Base-by-base conservation (phyloP, 2,113 vertebrate species). In the Nettapus auritus region DNA sequence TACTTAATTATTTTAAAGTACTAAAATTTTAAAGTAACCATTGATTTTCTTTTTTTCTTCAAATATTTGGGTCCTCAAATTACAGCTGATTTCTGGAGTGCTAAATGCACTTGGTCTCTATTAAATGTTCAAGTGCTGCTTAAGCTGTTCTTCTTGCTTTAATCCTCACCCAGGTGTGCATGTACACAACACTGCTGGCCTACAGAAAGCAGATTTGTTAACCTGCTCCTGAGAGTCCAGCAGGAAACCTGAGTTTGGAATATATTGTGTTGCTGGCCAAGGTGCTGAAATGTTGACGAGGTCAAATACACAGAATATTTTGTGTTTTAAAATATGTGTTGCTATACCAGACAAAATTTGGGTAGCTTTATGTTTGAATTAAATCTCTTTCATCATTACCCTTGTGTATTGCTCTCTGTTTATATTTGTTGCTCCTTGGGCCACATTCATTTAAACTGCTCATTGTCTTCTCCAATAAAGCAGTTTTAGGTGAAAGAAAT, bases 181-280 rank as follows among this genome's bases (percentile, higher is more conserved):
- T 8, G 9, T 5, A 3, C 4, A 6, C 6, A 55, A 6, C 18
- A 9, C 60, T 46, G 17, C 23, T 46, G 48, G 42, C 28, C 18
- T 4, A 9, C 1, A 3, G 9, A 33, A 20, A 53, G 21, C 2
- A 18, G 16, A 9, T n/a, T 28, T 33, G 59, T 38, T 7, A 11
- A 17, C 8, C 2, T 1, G 8, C 6, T 48, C 17, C 14, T 3
- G 0, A 0, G 2, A 23, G n/a, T 3, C 2, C 1, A 0, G 25
- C 4, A 16, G 16, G 2, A 17, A 64, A 11, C 2, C 15, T 0
- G 0, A 0, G 0, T 4, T 13, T 38, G 2, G 26, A 0, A 10
- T 2, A 1, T 19, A 1, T 12, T 7, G 0, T 5, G 77, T 12
- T 13, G 34, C 81, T 92, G 81, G 22, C 71, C 55, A 7, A 53